Base-by-base conservation (phyloP, 2,888 invertebrate genomes). In the Acanthoscelides obtectus region DNA sequence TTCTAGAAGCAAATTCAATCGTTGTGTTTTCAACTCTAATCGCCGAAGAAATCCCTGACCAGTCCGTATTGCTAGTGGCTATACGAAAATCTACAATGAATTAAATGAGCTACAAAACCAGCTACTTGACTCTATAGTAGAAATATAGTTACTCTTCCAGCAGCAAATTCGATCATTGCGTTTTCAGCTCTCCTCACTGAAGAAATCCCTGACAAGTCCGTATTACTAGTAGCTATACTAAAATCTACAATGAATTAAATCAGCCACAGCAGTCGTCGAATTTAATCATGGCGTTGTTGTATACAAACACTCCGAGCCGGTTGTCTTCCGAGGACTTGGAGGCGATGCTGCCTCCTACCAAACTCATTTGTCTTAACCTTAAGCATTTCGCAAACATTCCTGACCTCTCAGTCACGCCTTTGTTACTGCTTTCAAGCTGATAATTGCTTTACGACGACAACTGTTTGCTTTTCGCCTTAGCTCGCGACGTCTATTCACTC, bases 281-380 rank as follows among this genome's bases (percentile, higher is more conserved):
- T 45, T 45, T 4, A 45, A 45, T 45, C 45, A 12, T 45, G 45
- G 17, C 45, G 45, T 12, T 45, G 45, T 45, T 45, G 45, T 45
- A 45, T 17, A 45, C 45, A 45, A 45, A 45, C 45, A 45, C 45
- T 45, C 45, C 1, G 17, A 45, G 45, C 12, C 45, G 45, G 17
- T 4, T 45, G 45, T 45, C 45, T 45, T 45, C 45, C 45, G 45
- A n/a, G n/a, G n/a, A n/a, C n/a, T n/a, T n/a, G n/a, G n/a, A n/a
- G n/a, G n/a, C n/a, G n/a, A n/a, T n/a, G 45, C 45, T 1, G 8
- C 12, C 6, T 45, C 12, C 45, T 17, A 74, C 75, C 75, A 72
- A 77, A 75, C 76, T 75, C 76, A 77, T 77, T 77, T 77, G 74
- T 77, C 77, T 77, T 77, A 77, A 77, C 76, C 77, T 75, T 74